Evolutionary conservation across 2,113 vertebrate genomes (phyloP), one percentile per base, ranked within the genome.

Genomic region (Athene noctua): DNA sequence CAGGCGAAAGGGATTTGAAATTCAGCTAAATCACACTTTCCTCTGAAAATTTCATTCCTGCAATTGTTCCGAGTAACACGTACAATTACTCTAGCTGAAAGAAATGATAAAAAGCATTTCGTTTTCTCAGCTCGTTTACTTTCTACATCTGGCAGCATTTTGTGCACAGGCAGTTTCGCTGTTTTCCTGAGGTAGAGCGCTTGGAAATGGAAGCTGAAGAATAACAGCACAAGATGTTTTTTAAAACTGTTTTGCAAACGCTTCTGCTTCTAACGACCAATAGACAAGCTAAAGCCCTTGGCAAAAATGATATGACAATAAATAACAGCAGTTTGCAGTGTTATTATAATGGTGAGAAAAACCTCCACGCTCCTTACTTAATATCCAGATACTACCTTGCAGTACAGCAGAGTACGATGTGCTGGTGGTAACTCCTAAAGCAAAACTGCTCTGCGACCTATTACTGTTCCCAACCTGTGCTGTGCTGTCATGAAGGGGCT

Each of bases 41-140:
- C 68, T 86, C 83, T 55, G 59, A 89, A 95, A 95, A 88, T 94
- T 83, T 92, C 55, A 46, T 83, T 92, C 92, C 85, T 55, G 55
- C 90, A 67, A 62, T 92, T 92, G 92, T 90, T 94, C 77, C 4
- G 26, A 73, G 86, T 40, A 91, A 93, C 80, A 91, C 5, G 4
- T 93, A 83, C 5, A 2, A 88, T 81, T 95, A 87, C 86, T 52
- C 36, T 34, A 72, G 75, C 93, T 89, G 93, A 91, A 93, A 91
- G 91, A 95, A 92, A 97, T 89, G 88, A 89, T 70, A 92, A 96
- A 96, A 89, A 66, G 57, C 52, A n/a, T 93, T 96, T 86, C 4
- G 15, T 94, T 94, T 91, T 92, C 96, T 89, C 95, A 94, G 90
- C 92, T 97, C 80, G 47, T 96, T 97, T 97, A 47, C 80, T 92